Percentiles rank a stretch among this genome's conserved stretches.
Evolutionary conservation across 2,888 invertebrate species (phyloP).

Genomic region (Omphaloscelis lunosa): DNA sequence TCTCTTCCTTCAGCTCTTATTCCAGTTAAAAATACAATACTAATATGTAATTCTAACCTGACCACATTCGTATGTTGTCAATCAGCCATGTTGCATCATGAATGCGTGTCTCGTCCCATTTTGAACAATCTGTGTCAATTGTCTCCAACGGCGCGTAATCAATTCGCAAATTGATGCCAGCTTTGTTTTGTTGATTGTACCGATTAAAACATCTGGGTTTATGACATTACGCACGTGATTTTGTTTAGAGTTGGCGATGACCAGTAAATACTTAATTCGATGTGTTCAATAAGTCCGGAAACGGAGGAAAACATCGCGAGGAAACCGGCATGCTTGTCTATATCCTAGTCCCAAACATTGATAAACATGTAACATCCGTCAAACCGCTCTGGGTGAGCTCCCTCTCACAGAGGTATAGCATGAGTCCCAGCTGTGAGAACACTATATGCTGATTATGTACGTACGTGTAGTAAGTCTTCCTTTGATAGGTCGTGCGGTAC

Average conservation of each 20-base stretch:
- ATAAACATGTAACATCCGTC: neutral
- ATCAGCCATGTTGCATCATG: constrained; percentile 31
- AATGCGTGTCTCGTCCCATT: constrained; percentile 14
- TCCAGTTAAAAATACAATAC: neutral
- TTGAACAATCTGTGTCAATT: constrained; percentile 60
- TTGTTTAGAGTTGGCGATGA: constrained; percentile 20
- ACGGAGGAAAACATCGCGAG: neutral
- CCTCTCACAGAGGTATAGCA: neutral
- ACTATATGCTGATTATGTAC: neutral
- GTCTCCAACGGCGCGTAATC: constrained; percentile 39
- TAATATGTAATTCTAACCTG: constrained; percentile 21
- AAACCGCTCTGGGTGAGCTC: neutral
- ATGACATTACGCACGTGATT: constrained; percentile 18
- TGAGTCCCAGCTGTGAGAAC: too few species aligned
- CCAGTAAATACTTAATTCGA: neutral
- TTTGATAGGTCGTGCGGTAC: neutral
- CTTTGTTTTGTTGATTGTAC: constrained; percentile 42
- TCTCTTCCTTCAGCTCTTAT: neutral
- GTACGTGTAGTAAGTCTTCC: neutral
- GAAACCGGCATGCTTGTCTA: neutral
- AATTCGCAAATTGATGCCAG: constrained; percentile 46
- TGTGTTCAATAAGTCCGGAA: neutral
- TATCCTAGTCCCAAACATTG: neutral
- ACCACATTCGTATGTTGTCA: neutral
- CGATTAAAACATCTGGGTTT: constrained; percentile 30